Base-by-base conservation (phyloP, 1,140 invertebrate species). In the Diabrotica virgifera region DNA sequence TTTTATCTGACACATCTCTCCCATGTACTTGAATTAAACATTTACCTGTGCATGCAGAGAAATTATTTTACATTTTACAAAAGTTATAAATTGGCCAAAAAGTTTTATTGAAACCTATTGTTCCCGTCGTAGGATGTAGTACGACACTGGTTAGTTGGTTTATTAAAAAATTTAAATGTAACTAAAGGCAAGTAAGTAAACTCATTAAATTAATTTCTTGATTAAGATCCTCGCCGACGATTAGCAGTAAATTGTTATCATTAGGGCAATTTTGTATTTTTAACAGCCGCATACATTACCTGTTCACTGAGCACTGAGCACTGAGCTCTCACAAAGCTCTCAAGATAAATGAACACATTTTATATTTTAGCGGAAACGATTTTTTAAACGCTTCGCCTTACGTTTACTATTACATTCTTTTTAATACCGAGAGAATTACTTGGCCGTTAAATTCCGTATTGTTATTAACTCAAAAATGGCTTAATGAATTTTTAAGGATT, bases 171-270 rank as follows among this genome's bases (percentile, higher is more conserved):
- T 76, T 73, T 68, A 75, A 74, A 76, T 72, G 69, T 67, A 65
- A 71, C 72, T 72, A 71, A 76, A 75, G n/a, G 8, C 40, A 75
- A 71, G 62, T 64, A 68, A 67, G 69, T 65, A 67, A 72, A 70
- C 77, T 79, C 77, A 78, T 79, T 79, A 79, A 77, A 63, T 77
- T 78, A 75, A 77, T 10, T 78, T 78, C 74, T 77, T 76, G 78
- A 78, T 79, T 76, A 77, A 79, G 78, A 79, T 79, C 76, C 74
- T 59, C 38, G 67, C 70, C 67, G 72, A 76, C 77, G 78, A 79
- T 79, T 79, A 79, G 77, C 78, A 77, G 74, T 79, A 78, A 79
- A 79, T 79, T 78, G 78, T 79, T 78, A 77, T 78, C 77, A 79
- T 79, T 79, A 79, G 69, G 69, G 77, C 78, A 79, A 79, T 79